A percentile compares a stretch with the other conserved stretches of the same genome.
Conservation (phyloP, 2,113 vertebrate species). For the Hassar affinis region DNA sequence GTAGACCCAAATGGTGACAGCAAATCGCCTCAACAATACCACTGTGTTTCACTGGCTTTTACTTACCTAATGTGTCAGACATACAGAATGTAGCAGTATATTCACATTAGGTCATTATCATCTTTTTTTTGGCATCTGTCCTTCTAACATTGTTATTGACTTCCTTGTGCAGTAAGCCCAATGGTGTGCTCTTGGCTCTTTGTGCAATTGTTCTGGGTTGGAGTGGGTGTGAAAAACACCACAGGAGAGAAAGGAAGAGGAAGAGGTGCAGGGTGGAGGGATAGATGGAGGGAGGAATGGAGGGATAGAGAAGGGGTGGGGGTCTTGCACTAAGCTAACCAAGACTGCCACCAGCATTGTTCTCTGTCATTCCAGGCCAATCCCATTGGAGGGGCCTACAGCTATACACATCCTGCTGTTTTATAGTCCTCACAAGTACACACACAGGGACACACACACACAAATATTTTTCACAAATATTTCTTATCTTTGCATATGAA, state of each 20-base stretch:
- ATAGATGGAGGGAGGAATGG: slow-evolving; percentile 53
- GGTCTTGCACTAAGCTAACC: slow-evolving; percentile 41
- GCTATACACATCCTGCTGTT: slow-evolving; percentile 69
- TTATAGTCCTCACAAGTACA: slow-evolving; percentile 64
- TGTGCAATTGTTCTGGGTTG: slow-evolving; percentile 72
- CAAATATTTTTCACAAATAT: slow-evolving; percentile 49
- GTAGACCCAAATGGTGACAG: not conserved
- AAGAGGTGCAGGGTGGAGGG: slow-evolving; percentile 65
- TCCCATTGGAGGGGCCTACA: slow-evolving; percentile 64
- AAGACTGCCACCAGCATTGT: slow-evolving; percentile 71
- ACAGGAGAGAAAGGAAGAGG: slow-evolving; percentile 78
- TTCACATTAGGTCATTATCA: slow-evolving; percentile 28
- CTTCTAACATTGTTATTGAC: slow-evolving; percentile 50
- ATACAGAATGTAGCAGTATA: not conserved
- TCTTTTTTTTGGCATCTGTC: slow-evolving; percentile 44
- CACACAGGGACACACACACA: slow-evolving; percentile 61
- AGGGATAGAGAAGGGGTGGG: slow-evolving; percentile 48
- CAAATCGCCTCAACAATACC: not conserved
- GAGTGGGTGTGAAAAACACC: slow-evolving; percentile 75
- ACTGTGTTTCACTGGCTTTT: not conserved
- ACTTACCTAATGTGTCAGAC: not conserved
- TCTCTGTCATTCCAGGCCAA: slow-evolving; percentile 64
- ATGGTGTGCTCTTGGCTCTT: slow-evolving; percentile 53
- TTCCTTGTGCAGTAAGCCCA: slow-evolving; percentile 42
- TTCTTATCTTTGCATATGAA: slow-evolving; percentile 58